phyloP scores from a whole-genome alignment of 2,797 vertebrate species.

The Enteromius fasciolatus region DNA sequence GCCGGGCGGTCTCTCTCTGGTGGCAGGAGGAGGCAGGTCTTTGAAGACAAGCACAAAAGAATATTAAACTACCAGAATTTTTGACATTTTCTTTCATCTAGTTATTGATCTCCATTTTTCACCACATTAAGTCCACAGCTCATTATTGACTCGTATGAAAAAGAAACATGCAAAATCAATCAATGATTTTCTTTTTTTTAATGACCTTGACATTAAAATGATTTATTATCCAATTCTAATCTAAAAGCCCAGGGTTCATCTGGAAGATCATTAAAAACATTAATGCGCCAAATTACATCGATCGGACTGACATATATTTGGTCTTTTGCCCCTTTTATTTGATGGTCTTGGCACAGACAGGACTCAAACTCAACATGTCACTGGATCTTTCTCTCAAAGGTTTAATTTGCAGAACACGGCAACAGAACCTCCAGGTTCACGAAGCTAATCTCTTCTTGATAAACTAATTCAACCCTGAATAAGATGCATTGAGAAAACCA shows the following conservation, averaged over 20 bases:
- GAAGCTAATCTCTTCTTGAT: constrained; percentile 71
- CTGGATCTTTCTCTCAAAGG: neutral
- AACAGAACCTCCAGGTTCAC: constrained; percentile 63
- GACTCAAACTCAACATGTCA: neutral
- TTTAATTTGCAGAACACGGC: constrained; percentile 22
- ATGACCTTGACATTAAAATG: constrained; percentile 21
- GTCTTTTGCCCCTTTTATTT: neutral
- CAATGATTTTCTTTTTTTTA: neutral
- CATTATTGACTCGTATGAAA: constrained; percentile 4
- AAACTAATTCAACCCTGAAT: constrained; percentile 68
- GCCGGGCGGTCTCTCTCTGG: constrained; percentile 91
- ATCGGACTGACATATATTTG: neutral
- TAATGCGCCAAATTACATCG: neutral
- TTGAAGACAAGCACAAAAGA: constrained; percentile 39
- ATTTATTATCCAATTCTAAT: constrained; percentile 19
- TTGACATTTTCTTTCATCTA: constrained; percentile 23
- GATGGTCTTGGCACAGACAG: neutral
- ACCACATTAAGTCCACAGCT: neutral
- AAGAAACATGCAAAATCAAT: constrained; percentile 33
- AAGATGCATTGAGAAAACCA: constrained; percentile 66
- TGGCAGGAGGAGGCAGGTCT: constrained; percentile 94
- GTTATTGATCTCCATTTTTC: constrained; percentile 15
- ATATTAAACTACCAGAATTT: constrained; percentile 2
- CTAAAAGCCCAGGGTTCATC: neutral
- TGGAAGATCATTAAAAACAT: constrained; percentile 16